phyloP scores from a whole-genome alignment of 2,888 invertebrate genomes.

The Gymnoscelis rufifasciata region DNA sequence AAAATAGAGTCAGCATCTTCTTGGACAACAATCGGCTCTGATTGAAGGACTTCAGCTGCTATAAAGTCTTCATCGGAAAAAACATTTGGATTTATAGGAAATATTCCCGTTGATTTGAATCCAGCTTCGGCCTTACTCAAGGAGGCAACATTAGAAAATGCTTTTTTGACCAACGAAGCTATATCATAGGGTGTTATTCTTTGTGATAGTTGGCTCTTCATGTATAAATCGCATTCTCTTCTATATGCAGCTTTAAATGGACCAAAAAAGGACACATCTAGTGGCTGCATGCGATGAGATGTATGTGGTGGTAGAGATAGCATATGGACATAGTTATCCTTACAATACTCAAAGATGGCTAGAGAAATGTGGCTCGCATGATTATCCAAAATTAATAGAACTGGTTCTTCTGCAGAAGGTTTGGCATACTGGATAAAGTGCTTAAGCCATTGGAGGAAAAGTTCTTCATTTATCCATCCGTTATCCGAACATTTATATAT shows the following conservation, averaged over 20 bases:
- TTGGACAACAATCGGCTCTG: too few species aligned
- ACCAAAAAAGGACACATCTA: slow-evolving; percentile 30
- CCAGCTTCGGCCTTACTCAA: slow-evolving; percentile 27
- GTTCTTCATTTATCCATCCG: slow-evolving; percentile 35
- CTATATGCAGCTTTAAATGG: slow-evolving; percentile 35
- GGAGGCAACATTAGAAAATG: slow-evolving; percentile 21
- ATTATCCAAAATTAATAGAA: slow-evolving; percentile 37
- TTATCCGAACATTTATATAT: slow-evolving; percentile 38
- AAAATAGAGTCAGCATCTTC: too few species aligned
- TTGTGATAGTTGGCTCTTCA: slow-evolving; percentile 7
- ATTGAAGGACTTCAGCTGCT: too few species aligned
- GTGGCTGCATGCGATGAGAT: slow-evolving; percentile 47
- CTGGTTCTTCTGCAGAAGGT: slow-evolving; percentile 39
- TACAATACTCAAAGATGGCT: slow-evolving; percentile 30
- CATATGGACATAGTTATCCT: slow-evolving; percentile 11
- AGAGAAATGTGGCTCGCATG: slow-evolving; percentile 32
- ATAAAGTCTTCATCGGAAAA: slow-evolving; percentile 28
- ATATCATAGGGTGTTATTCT: slow-evolving; percentile 22
- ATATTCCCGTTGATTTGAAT: slow-evolving; percentile 24
- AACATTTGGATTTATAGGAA: slow-evolving; percentile 20
- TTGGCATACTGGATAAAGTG: slow-evolving; percentile 34
- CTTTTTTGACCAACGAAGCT: slow-evolving; percentile 20
- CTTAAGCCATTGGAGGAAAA: slow-evolving; percentile 33
- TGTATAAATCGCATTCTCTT: slow-evolving; percentile 9
- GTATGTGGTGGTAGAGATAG: slow-evolving; percentile 42